Percentiles rank a stretch among this genome's conserved stretches.
These are phyloP conservation scores for Tenualosa thibaudeaui DNA, from an alignment of 2,797 vertebrate species.

Conservation along the genomic window DNA sequence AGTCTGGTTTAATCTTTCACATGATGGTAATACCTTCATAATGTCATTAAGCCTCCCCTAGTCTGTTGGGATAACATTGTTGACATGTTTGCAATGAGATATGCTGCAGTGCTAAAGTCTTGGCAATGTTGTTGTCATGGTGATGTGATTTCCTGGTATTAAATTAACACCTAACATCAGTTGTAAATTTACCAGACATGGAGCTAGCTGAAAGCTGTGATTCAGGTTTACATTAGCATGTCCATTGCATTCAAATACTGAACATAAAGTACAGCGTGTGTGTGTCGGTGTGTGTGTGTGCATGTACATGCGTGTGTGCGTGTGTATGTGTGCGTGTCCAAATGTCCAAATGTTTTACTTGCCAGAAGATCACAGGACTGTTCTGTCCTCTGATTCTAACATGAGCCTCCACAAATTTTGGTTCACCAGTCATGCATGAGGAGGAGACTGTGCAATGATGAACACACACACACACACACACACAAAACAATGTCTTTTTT, in stretches of 20 bases:
- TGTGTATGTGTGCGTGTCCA: background rate
- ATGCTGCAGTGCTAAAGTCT: background rate
- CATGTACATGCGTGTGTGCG: no score
- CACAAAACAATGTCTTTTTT: no score
- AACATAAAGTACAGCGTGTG: background rate
- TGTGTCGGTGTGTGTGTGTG: conserved; percentile 17
- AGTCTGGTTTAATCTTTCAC: background rate
- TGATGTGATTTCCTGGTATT: background rate
- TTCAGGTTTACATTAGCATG: background rate
- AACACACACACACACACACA: no score
- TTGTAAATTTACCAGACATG: background rate
- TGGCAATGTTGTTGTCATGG: background rate
- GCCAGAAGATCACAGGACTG: no score
- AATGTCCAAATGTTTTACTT: background rate
- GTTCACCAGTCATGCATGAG: no score
- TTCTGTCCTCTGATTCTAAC: no score
- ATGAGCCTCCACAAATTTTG: no score
- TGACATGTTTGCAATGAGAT: background rate
- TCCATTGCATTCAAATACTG: background rate
- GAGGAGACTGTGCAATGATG: no score
- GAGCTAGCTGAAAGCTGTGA: background rate
- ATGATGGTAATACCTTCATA: background rate
- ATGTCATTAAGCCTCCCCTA: no score
- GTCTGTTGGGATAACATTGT: background rate
- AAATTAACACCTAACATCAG: background rate